These are phyloP conservation scores for Epsilonema sp. DNA, from an alignment of 2,888 invertebrate genomes.

Conservation along the genomic window DNA sequence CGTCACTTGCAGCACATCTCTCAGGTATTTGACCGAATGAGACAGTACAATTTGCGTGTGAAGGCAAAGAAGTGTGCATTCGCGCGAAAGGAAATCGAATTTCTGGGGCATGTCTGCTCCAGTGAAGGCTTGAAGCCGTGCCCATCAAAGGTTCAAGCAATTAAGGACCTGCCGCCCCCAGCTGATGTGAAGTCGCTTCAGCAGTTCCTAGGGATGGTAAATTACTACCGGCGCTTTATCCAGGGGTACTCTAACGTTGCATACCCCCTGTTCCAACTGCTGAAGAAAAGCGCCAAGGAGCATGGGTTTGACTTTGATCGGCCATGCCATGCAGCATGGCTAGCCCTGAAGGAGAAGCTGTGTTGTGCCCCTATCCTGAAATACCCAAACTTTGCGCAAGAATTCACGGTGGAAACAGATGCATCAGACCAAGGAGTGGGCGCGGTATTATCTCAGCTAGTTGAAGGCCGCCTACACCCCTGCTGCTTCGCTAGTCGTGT, in stretches of 20 bases:
- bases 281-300: neutral
- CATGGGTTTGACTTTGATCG: neutral
- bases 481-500: no score
- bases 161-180: conserved; percentile 9
- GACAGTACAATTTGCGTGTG: conserved; percentile 6
- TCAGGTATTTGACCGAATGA: conserved; percentile 8
- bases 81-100: conserved; percentile 3
- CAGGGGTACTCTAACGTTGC: neutral
- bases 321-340: neutral
- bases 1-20: conserved; percentile 10
- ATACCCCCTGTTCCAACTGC: neutral
- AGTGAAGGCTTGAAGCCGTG: conserved; percentile 6
- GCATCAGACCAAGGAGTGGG: neutral
- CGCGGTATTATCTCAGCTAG: neutral
- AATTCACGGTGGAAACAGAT: neutral
- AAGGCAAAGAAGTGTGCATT: conserved; percentile 10
- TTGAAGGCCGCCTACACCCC: neutral
- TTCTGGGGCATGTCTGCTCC: conserved; percentile 10
- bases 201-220: conserved; percentile 13
- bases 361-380: neutral
- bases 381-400: neutral
- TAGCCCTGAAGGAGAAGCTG: neutral
- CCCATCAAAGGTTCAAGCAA: conserved; percentile 7
- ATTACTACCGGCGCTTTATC: conserved; percentile 14
- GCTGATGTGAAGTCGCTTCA: conserved; percentile 8